Evolutionary conservation across 2,888 invertebrate species (phyloP), one percentile per base, ranked within the genome.

Genomic region (Hemistola chrysoprasaria): DNA sequence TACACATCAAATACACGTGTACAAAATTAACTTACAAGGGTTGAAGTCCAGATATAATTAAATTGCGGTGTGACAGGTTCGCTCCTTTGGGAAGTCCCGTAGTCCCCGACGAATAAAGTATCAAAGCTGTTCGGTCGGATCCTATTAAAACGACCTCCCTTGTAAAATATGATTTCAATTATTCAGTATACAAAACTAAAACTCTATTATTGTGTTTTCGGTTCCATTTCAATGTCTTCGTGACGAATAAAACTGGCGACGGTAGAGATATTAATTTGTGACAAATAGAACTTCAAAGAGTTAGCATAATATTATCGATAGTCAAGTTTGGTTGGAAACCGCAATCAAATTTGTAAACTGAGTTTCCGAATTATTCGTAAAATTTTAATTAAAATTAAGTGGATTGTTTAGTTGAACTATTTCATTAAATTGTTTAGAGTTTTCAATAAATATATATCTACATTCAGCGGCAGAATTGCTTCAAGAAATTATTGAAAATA

Each of bases 91-190:
- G 73, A 23, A 65, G 54, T 4, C 83, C 79, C 5, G 80, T 81
- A 26, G 83, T 84, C 35, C 81, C 84, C 11, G 80, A 83, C 21
- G 79, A 81, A 55, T 83, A 82, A 23, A 81, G 61, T 56, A 82
- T 77, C 41, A 78, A 56, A 28, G 65, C 70, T n/a, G 67, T 68
- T 49, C 61, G 60, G 39, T 51, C 31, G 30, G 50, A 45, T 33
- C 67, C 73, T 73, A 53, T 48, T 43, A 56, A 60, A 65, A 52
- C 27, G 47, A 30, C 29, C 53, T 38, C 20, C 34, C 44, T 56
- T 52, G 46, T 52, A 29, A 53, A 57, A 53, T 47, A 50, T 51
- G 28, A 38, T 40, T 54, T 50, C 20, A 49, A 51, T 46, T 47
- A 49, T 44, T 49, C 46, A 48, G 47, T 55, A 47, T 52, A 37